These are phyloP conservation scores for Dolomedes plantarius DNA, from an alignment of 2,888 invertebrate species.

Conservation along the genomic window DNA sequence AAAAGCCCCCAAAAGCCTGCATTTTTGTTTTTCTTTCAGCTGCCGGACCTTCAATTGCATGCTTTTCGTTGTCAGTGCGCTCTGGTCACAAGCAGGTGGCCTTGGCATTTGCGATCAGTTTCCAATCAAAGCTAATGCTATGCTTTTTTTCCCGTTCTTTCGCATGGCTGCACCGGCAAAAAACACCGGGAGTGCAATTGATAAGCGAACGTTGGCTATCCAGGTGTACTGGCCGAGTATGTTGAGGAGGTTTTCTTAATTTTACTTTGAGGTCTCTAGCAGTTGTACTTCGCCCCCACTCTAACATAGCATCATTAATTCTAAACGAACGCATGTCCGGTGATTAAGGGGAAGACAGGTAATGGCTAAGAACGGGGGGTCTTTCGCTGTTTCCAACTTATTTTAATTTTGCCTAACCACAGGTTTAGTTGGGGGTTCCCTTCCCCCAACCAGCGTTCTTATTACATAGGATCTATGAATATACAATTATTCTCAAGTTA, in stretches of 20 bases:
- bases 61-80: neutral
- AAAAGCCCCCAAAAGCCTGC: too few species aligned
- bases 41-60: slow-evolving; percentile 30
- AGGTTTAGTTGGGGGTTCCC: too few species aligned
- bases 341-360: too few species aligned
- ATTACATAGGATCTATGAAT: too few species aligned
- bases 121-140: slow-evolving; percentile 31
- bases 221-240: neutral
- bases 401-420: too few species aligned
- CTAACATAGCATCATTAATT: neutral
- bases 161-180: slow-evolving; percentile 32
- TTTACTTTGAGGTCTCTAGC: neutral
- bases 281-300: neutral
- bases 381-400: too few species aligned
- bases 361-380: too few species aligned
- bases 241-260: neutral
- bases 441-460: too few species aligned
- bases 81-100: slow-evolving; percentile 47
- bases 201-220: neutral
- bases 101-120: slow-evolving; percentile 52
- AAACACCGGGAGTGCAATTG: neutral
- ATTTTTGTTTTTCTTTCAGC: neutral
- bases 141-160: neutral
- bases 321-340: neutral
- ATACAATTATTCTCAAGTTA: too few species aligned